Percentiles rank a stretch among this genome's conserved stretches.
Evolutionary conservation across 2,113 vertebrate species (phyloP).

Genomic region (Pygoscelis antarcticus): DNA sequence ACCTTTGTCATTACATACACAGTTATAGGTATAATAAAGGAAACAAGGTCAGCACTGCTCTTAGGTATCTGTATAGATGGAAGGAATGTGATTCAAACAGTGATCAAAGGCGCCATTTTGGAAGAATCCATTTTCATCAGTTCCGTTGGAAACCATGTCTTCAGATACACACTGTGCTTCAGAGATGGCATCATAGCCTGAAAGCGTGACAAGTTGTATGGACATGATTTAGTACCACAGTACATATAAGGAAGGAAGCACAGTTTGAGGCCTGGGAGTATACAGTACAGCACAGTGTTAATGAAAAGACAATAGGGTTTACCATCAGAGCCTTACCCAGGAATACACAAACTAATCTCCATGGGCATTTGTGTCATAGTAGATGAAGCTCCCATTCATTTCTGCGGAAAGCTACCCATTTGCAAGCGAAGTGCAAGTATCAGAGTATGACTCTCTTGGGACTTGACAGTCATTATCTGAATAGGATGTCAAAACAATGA

Average conservation of each 20-base stretch:
- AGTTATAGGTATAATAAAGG: slow-evolving; percentile 55
- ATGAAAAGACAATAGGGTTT: neutral
- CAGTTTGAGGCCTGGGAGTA: neutral
- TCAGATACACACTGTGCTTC: slow-evolving; percentile 81
- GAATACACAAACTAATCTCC: neutral
- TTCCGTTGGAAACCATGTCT: slow-evolving; percentile 80
- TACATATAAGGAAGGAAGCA: neutral
- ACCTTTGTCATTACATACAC: slow-evolving; percentile 67
- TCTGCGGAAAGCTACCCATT: neutral
- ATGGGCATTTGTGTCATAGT: neutral
- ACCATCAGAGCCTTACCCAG: slow-evolving; percentile 10
- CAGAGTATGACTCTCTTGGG: neutral
- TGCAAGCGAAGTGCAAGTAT: neutral
- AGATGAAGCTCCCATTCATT: neutral
- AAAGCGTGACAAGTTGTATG: neutral
- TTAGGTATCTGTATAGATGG: slow-evolving; percentile 94
- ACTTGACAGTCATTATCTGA: neutral
- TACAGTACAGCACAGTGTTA: neutral
- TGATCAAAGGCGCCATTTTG: slow-evolving; percentile 91
- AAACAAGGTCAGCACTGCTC: neutral
- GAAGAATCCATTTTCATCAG: slow-evolving; percentile 91
- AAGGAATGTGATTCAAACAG: slow-evolving; percentile 91
- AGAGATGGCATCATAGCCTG: slow-evolving; percentile 87
- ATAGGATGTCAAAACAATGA: neutral
- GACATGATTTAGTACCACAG: neutral